Conservation (phyloP, 2,113 vertebrate genomes). For the Mus pahari region DNA sequence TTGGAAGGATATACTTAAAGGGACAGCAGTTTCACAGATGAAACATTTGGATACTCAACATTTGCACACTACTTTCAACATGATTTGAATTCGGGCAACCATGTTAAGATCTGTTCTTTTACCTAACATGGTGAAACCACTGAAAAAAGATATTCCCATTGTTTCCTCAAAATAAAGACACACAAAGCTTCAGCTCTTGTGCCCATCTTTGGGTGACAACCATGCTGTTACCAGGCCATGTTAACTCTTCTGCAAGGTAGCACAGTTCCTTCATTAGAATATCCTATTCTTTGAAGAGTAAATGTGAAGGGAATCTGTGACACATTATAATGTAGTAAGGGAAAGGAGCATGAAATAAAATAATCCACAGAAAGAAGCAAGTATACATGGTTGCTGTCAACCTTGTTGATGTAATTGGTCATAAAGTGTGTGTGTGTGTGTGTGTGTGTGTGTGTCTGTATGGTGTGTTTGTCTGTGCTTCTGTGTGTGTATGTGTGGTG, state of each 20-base stretch:
- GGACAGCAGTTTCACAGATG: neutral
- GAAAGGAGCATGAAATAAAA: conserved; percentile 1
- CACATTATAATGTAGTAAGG: neutral
- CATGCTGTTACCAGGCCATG: neutral
- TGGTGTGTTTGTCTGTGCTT: neutral
- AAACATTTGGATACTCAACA: neutral
- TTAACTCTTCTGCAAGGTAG: neutral
- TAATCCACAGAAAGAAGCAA: conserved; percentile 28
- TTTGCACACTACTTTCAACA: neutral
- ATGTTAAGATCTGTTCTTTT: neutral
- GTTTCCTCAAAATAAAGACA: neutral
- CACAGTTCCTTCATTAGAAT: neutral
- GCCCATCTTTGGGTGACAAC: neutral
- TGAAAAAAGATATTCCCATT: neutral
- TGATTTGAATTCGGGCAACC: neutral
- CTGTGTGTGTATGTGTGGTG: neutral
- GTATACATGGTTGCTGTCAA: neutral
- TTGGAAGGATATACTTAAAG: neutral
- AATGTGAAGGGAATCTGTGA: neutral
- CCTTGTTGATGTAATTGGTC: neutral
- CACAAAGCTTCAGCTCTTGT: neutral
- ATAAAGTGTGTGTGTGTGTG: neutral
- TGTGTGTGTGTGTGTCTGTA: neutral
- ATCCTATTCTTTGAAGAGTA: conserved; percentile 6
- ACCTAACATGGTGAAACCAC: neutral